Conservation (phyloP, 2,113 vertebrate genomes). For the Dolichotis patagonum region DNA sequence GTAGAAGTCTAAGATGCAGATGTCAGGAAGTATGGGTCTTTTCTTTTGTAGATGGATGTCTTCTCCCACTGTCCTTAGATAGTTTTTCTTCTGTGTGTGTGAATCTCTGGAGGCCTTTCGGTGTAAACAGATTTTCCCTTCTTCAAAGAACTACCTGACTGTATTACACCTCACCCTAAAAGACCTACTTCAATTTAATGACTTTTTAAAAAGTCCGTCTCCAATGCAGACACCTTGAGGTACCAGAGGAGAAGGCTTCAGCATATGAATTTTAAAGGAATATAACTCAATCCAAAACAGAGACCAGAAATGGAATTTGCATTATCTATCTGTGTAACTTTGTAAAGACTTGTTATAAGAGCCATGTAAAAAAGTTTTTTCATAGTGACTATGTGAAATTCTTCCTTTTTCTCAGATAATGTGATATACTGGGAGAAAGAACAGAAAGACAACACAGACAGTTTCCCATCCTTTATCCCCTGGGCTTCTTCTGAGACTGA, state of each 20-base stretch:
- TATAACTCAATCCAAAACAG: not conserved
- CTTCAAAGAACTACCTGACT: not conserved
- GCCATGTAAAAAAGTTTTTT: not conserved
- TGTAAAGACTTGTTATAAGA: not conserved
- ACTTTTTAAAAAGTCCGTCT: not conserved
- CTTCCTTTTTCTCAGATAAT: slow-evolving; percentile 78
- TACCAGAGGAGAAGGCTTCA: not conserved
- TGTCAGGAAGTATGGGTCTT: not conserved
- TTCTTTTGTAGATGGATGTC: not conserved
- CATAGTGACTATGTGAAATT: not conserved
- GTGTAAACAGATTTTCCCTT: not conserved
- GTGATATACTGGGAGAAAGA: slow-evolving; percentile 81
- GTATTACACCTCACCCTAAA: not conserved
- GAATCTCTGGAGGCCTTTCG: not conserved
- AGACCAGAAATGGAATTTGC: not conserved
- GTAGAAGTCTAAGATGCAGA: not conserved
- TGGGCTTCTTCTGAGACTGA: slow-evolving; percentile 85
- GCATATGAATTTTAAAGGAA: not conserved
- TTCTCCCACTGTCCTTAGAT: not conserved
- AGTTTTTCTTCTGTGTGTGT: not conserved
- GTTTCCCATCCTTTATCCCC: slow-evolving; percentile 61
- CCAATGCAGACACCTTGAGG: not conserved
- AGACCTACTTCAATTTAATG: not conserved
- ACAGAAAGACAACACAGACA: slow-evolving; percentile 66
- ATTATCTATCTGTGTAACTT: not conserved